A percentile compares a stretch with the other conserved stretches of the same genome.
Conservation (phyloP, 2,113 vertebrate species). For the Phainopepla nitens region DNA sequence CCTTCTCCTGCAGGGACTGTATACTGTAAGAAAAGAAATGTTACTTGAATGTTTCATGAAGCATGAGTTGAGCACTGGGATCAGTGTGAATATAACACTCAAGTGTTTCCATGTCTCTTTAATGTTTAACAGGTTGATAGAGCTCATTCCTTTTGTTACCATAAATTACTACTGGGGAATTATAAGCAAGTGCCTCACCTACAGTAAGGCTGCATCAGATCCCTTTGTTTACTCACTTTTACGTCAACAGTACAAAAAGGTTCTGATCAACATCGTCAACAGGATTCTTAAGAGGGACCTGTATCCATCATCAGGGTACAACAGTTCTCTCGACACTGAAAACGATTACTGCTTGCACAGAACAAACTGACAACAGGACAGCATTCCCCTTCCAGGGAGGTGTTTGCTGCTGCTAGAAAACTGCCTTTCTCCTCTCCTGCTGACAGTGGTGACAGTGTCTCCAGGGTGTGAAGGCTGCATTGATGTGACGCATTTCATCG, state of each 20-base stretch:
- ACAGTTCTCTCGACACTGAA: conserved; percentile 75
- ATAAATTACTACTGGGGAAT: conserved; percentile 77
- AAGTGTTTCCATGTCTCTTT: conserved; percentile 26
- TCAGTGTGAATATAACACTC: neutral
- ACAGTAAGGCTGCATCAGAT: conserved; percentile 77
- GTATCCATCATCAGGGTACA: conserved; percentile 68
- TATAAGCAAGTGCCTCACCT: conserved; percentile 77
- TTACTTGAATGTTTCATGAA: conserved; percentile 34
- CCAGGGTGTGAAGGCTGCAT: neutral
- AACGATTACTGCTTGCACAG: conserved; percentile 71
- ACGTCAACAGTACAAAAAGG: conserved; percentile 77
- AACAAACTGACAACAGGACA: conserved; percentile 52
- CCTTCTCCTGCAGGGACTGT: neutral
- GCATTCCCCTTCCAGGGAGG: neutral
- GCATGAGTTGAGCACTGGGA: neutral
- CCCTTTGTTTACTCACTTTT: conserved; percentile 79
- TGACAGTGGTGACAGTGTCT: neutral
- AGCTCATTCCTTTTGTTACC: conserved; percentile 73
- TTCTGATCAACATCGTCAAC: conserved; percentile 70
- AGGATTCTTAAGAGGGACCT: conserved; percentile 70
- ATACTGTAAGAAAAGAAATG: neutral
- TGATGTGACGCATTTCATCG: neutral
- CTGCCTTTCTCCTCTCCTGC: neutral
- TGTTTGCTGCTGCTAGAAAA: neutral
- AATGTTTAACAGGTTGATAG: conserved; percentile 76